Base-by-base conservation (phyloP, 2,888 invertebrate genomes). In the Acleris sparsana region DNA sequence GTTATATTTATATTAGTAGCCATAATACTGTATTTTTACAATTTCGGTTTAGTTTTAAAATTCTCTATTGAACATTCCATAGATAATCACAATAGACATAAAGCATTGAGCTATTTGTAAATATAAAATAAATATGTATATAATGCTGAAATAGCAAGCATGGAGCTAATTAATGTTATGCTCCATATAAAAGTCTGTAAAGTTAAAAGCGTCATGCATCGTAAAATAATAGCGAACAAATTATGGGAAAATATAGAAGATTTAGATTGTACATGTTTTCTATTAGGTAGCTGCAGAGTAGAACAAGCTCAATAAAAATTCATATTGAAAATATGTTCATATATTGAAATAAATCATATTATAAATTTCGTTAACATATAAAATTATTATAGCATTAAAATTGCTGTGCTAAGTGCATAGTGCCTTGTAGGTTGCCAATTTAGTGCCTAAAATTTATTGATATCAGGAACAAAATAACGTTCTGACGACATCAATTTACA, bases 351-450 rank as follows among this genome's bases (percentile, higher is more conserved):
- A 53, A 70, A 57, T 53, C 53, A 63, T 73, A 75, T 73, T 76
- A 76, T 78, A 77, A 71, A 78, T 78, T 81, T 78, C 83, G 80
- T 86, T 85, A 75, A 77, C 77, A 76, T 76, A 75, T 77, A 71
- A 78, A 83, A 80, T 79, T 83, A 83, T 82, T 83, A 84, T 73
- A 77, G 68, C 83, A 85, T 84, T 84, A 80, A 82, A 85, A 87
- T 87, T 89, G 89, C 92, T 92, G 92, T 92, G 92, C 92, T 91
- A 89, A 88, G 84, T 88, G 92, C 92, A 92, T 92, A 93, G 93
- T 93, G 93, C 93, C 93, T 93, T 93, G 93, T 93, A 92, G 93
- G 93, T 93, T 92, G 92, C 93, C 93, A 93, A 93, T 91, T 88
- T 93, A 93, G 93, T 93, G 93, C 93, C 93, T 93, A 92, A 90